phyloP scores from a whole-genome alignment of 2,113 vertebrate genomes.

The Oreotrochilus melanogaster region DNA sequence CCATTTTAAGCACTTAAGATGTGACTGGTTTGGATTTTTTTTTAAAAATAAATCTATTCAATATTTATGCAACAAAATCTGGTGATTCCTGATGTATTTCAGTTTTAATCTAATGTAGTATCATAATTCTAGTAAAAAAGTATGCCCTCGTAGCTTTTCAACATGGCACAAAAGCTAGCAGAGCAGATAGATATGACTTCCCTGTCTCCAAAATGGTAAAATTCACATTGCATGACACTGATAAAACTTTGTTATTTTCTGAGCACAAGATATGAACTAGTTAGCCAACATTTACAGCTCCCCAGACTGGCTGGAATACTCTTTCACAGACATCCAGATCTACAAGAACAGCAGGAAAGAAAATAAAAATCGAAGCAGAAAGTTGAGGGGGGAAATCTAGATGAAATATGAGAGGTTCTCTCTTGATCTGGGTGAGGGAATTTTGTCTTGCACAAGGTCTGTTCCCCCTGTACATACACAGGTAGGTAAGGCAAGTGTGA shows the following conservation, averaged over 20 bases:
- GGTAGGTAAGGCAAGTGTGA: background rate
- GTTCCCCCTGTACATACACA: background rate
- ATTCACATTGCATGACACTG: background rate
- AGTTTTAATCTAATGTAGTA: slow-evolving; percentile 40
- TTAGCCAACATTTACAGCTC: background rate
- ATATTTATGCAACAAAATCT: slow-evolving; percentile 66
- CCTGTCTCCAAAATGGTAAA: background rate
- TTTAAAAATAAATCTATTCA: background rate
- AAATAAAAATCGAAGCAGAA: background rate
- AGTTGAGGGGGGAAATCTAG: background rate
- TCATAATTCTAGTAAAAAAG: slow-evolving; percentile 8
- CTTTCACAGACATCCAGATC: background rate
- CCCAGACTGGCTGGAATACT: background rate
- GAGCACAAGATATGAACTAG: background rate
- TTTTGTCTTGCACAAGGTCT: background rate
- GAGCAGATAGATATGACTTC: background rate
- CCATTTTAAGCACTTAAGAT: slow-evolving; percentile 56
- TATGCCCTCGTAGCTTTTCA: background rate
- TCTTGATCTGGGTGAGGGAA: background rate
- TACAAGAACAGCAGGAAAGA: background rate
- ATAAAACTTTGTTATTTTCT: slow-evolving; percentile 8
- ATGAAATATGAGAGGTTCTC: background rate
- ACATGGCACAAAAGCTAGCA: background rate
- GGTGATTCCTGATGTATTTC: slow-evolving; percentile 47
- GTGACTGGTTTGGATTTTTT: background rate